Base-by-base conservation (phyloP, 2,113 vertebrate species). In the Elephantulus edwardii region DNA sequence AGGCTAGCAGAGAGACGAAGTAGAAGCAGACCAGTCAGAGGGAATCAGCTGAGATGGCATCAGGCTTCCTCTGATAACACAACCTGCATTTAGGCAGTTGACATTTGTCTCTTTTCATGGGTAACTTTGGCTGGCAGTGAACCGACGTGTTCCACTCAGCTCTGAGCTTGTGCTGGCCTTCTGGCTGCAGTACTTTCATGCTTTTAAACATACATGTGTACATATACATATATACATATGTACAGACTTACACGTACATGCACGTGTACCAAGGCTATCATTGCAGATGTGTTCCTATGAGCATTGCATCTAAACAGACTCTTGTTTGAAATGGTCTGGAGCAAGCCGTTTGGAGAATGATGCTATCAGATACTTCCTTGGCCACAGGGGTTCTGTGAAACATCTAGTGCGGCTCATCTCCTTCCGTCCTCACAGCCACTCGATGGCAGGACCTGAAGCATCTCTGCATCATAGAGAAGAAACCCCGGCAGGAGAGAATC, bases 41-140 rank as follows among this genome's bases (percentile, higher is more conserved):
- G 8, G 33, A 14, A 33, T 35, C 16, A 35, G 20, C 35, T 6
- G 4, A 2, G 40, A n/a, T 16, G 4, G 0, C 0, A 1, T 14
- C 14, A 0, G 16, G 40, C 20, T 42, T 40, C 2, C 1, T 50
- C 38, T 6, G 86, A 56, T 14, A 30, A 33, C 0, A 9, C 5
- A 8, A 11, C 54, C 7, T 0, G 3, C 1, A 8, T 13, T 30
- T 66, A 42, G 19, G 4, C 1, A n/a, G 8, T 68, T 24, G 28
- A 28, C 16, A 38, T 19, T 12, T 0, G 1, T 40, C 52, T 86
- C 30, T 56, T 33, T 8, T 7, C 1, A 26, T 20, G 54, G 35
- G 4, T 70, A 28, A 12, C 60, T 81, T 58, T 28, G 42, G 40
- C 33, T 35, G 58, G 35, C 24, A 1, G 48, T 35, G 38, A 64